Percentiles rank a stretch among this genome's conserved stretches.
Evolutionary conservation across 2,797 vertebrate genomes (phyloP).

Genomic region (Sphaeramia orbicularis): DNA sequence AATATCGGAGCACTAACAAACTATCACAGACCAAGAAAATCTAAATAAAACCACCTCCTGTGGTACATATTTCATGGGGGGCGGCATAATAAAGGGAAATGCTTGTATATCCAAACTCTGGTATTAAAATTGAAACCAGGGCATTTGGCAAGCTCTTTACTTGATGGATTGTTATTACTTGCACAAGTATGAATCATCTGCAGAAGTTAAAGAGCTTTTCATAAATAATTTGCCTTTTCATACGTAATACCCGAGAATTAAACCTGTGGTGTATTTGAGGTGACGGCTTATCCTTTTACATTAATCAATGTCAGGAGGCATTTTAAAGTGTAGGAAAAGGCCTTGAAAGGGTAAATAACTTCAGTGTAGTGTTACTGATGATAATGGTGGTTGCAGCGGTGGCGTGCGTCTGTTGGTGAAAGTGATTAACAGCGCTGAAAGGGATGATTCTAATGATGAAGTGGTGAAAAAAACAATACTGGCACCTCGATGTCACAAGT

Average conservation of each 20-base stretch:
- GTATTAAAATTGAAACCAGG: constrained; percentile 74
- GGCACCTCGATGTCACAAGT: not conserved
- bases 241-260: constrained; percentile 70
- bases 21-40: constrained; percentile 28
- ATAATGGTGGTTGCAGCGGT: constrained; percentile 10
- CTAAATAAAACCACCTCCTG: constrained; percentile 50
- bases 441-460: constrained; percentile 12
- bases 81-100: constrained; percentile 71
- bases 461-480: constrained; percentile 19
- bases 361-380: constrained; percentile 22
- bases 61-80: constrained; percentile 59
- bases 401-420: not conserved
- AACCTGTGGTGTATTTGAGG: constrained; percentile 54
- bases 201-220: constrained; percentile 78
- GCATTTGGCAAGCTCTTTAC: constrained; percentile 70
- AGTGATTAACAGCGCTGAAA: constrained; percentile 16
- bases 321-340: constrained; percentile 35
- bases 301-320: constrained; percentile 49
- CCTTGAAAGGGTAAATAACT: constrained; percentile 32
- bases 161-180: constrained; percentile 80
- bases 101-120: constrained; percentile 59
- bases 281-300: constrained; percentile 45
- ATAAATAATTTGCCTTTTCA: constrained; percentile 80
- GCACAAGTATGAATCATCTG: constrained; percentile 71
- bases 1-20: constrained; percentile 23